Base-by-base conservation (phyloP, 2,797 vertebrate species). In the Spinus olivaceus region DNA sequence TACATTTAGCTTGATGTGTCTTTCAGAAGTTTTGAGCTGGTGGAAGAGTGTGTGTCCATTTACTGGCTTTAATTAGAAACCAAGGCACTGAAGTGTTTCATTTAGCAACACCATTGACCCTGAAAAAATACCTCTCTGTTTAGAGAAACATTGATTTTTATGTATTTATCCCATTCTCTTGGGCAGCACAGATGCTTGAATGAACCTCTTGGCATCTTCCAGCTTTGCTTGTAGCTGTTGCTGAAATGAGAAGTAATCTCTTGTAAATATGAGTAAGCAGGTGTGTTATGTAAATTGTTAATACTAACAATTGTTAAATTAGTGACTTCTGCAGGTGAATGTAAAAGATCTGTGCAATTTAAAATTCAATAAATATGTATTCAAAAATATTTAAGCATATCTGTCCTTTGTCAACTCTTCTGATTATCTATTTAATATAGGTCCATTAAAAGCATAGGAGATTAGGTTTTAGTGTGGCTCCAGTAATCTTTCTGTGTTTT, bases 321-420 rank as follows among this genome's bases (percentile, higher is more conserved):
- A 37, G 12, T 77, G 24, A n/a, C 22, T 69, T 87, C n/a, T 78
- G 18, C 37, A 69, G 46, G 50, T 17, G 7, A 65, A n/a, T 5
- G 3, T 42, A 14, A 70, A 66, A 95, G 59, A 49, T 81, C 12
- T 91, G 49, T 91, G 42, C 53, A 74, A 35, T 72, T 64, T 71
- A 56, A 77, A 90, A 42, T 3, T 60, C 17, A 96, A 90, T 96
- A 96, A 96, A 96, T 78, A 11, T 3, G 33, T 47, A 47, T 17
- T 35, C 33, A 57, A 35, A 83, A 37, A 51, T 44, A 28, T 33
- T 86, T 12, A 44, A 84, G 44, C 12, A 33, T 1, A 0, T 76
- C 21, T 94, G 61, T 92, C 61, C 35, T 86, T 85, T 86, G 73
- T 92, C 44, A 78, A 0, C n/a, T 82, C 44, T 57, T 74, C 30